These are phyloP conservation scores for Sycophaga agraensis DNA, from an alignment of 1,140 invertebrate species.

Conservation along the genomic window DNA sequence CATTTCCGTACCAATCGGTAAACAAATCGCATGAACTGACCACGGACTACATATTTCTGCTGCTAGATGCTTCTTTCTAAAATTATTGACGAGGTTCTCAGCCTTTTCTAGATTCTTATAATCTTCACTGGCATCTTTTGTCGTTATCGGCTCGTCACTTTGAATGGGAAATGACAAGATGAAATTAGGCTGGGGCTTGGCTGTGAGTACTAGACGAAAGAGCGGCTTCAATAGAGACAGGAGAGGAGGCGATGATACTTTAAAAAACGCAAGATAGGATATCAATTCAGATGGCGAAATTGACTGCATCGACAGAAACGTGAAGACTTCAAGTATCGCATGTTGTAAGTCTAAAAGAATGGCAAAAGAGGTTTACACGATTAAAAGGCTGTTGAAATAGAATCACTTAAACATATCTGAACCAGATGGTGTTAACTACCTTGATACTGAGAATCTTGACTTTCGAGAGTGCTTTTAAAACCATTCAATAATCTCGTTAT, in stretches of 20 bases:
- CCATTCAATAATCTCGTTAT: conserved; percentile 52
- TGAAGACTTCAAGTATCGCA: conserved; percentile 63
- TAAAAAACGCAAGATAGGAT: conserved; percentile 61
- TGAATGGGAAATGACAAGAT: conserved; percentile 61
- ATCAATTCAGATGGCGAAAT: conserved; percentile 61
- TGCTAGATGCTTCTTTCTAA: conserved; percentile 44
- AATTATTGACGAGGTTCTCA: conserved; percentile 47
- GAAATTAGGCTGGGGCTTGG: conserved; percentile 61
- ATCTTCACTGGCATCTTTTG: conserved; percentile 32
- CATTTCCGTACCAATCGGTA: conserved; percentile 58
- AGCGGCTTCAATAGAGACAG: conserved; percentile 59
- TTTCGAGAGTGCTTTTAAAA: conserved; percentile 45
- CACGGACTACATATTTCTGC: conserved; percentile 56
- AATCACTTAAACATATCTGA: background rate
- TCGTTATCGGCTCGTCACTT: conserved; percentile 14
- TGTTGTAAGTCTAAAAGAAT: conserved; percentile 61
- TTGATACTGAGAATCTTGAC: conserved; percentile 42
- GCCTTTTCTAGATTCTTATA: conserved; percentile 44
- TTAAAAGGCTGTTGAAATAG: background rate
- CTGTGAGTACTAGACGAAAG: conserved; percentile 53
- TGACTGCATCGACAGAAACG: conserved; percentile 59
- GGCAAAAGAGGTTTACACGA: background rate
- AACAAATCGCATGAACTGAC: conserved; percentile 56
- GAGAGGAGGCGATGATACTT: conserved; percentile 57
- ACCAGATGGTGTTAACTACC: conserved; percentile 33